Evolutionary conservation across 2,113 vertebrate genomes (phyloP), one percentile per base, ranked within the genome.

Genomic region (Lates calcarifer): DNA sequence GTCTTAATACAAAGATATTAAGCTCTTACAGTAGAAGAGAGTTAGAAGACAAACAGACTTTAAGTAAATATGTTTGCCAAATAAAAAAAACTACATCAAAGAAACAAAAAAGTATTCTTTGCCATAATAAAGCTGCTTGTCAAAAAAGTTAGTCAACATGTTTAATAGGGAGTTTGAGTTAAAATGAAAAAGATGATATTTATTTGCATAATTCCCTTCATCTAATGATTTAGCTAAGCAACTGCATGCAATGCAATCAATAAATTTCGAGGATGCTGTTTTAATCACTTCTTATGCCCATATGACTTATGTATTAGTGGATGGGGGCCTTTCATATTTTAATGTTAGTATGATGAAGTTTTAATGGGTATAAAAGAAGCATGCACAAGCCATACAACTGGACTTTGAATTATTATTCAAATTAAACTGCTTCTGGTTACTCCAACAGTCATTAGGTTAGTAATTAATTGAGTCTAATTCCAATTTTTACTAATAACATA

Each of bases 1-100:
- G 74, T 86, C 90, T 92, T 60, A 43, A 74, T 94, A 94, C 85
- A 94, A 94, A 94, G 81, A 81, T 84, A 68, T 62, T 72, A 85
- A 82, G 87, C 90, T 90, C 84, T 70, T 74, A 77, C 64, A 74
- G 71, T 90, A 82, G 74, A 92, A 90, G 78, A 93, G 81, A 74
- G 65, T 73, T 51, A 76, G 79, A 71, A 70, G 83, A 84, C 63
- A 88, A 78, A 74, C 73, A 74, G 63, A 87, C 49, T 74, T 67
- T 10, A 81, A 78, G 28, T 77, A 79, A 87, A 68, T 58, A 43
- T 41, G 10, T 60, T 81, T 73, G 57, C 74, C 28, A 45, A 70
- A 68, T 67, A 29, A 74, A 39, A 66, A n/a, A 4, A 45, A 22
- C 45, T 24, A 53, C 49, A 55, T 20, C 18, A 20, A 39, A 60